Evolutionary conservation across 2,888 invertebrate genomes (phyloP), one percentile per base, ranked within the genome.

Genomic region (Reticulitermes lucifugus): DNA sequence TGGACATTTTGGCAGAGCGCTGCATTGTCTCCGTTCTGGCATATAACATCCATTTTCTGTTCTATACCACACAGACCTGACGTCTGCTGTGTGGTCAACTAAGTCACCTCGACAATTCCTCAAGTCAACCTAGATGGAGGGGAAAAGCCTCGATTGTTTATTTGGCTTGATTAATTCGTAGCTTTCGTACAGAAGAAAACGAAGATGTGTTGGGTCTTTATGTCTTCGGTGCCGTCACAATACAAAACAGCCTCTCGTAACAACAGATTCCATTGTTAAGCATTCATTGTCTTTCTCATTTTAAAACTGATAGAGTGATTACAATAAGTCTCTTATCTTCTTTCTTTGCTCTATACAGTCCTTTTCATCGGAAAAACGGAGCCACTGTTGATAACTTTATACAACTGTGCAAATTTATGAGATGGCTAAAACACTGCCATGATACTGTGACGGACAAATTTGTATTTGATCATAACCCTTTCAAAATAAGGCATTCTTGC

Each of bases 111-210:
- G 21, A 29, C 73, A 35, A 73, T 73, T 73, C 73, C 73, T 73
- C 73, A 73, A 73, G 73, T 73, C 73, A 73, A 73, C 73, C 12
- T 73, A 35, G 73, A 41, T 18, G 73, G 29, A 73, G 83, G 55
- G 73, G 83, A 46, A 83, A 83, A 83, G 77, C 80, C 84, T 51
- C 84, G 79, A 84, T 84, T 84, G 84, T 84, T 84, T 84, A 70
- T 79, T 79, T 71, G 41, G 22, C 80, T 84, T 84, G 84, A 84
- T 84, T 84, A 84, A 84, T 84, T 80, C 80, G 80, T 80, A 29
- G 51, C 65, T 65, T 29, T 73, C 35, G 29, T 29, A 73, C 18
- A 35, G 41, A 29, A 35, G 21, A 18, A 41, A 41, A 35, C 6
- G 73, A 41, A 73, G 70, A 70, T 29, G 7, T 35, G 73, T 35